Conservation (phyloP, 2,797 vertebrate species). For the Erpetoichthys calabaricus region DNA sequence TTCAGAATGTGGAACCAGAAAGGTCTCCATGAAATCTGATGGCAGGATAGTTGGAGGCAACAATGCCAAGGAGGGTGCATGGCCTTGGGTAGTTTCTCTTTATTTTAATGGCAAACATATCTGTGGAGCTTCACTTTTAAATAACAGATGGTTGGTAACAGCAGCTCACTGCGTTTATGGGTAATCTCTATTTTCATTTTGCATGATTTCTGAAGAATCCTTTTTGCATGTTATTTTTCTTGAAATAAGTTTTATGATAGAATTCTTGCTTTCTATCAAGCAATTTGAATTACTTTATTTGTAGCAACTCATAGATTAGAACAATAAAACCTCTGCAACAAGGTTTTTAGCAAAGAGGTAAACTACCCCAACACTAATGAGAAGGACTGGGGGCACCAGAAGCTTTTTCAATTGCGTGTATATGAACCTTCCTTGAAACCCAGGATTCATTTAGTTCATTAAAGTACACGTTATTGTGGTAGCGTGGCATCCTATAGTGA, state of each 20-base stretch:
- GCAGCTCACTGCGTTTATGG: slow-evolving; percentile 83
- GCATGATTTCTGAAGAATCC: not conserved
- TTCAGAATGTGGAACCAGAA: slow-evolving; percentile 43
- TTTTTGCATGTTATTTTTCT: not conserved
- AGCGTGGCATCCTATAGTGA: too few species aligned
- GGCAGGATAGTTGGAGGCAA: slow-evolving; percentile 62
- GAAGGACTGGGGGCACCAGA: too few species aligned
- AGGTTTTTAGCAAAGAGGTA: too few species aligned
- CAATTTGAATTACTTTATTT: not conserved
- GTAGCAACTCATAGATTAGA: too few species aligned
- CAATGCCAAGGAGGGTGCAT: slow-evolving; percentile 52
- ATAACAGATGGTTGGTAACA: slow-evolving; percentile 67
- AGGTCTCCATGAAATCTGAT: not conserved
- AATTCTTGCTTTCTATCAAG: not conserved
- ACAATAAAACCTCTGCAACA: too few species aligned
- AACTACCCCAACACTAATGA: too few species aligned
- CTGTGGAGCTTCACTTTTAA: slow-evolving; percentile 73
- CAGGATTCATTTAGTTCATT: too few species aligned
- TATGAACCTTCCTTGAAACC: too few species aligned
- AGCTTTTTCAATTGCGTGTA: too few species aligned
- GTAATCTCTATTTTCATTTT: slow-evolving; percentile 35
- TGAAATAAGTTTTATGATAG: too few species aligned
- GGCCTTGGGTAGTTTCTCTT: slow-evolving; percentile 81
- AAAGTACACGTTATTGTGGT: too few species aligned
- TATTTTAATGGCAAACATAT: slow-evolving; percentile 33